Evolutionary conservation across 2,113 vertebrate species (phyloP).

Genomic region (Corvus moneduloides): DNA sequence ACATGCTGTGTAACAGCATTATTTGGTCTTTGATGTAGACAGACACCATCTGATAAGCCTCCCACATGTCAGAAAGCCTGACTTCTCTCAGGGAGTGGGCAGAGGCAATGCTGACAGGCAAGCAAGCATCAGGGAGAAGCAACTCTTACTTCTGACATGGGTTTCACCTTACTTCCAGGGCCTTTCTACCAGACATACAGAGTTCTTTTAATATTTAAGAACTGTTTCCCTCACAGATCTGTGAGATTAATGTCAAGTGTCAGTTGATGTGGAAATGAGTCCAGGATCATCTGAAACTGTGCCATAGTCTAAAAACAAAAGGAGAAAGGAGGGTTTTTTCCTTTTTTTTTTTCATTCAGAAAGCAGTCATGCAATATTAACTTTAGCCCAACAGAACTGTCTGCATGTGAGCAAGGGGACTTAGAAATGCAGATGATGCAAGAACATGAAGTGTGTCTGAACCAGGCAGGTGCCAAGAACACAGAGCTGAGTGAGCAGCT

Average conservation of each 20-base stretch:
- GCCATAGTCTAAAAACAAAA: conserved; percentile 3
- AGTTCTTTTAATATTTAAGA: background rate
- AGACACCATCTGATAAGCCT: background rate
- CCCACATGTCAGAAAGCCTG: background rate
- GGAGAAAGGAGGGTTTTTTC: background rate
- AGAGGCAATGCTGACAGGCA: background rate
- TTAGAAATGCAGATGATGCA: background rate
- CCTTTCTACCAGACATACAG: background rate
- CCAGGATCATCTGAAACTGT: background rate
- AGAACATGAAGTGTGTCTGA: background rate
- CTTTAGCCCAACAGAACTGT: background rate
- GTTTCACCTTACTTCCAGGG: background rate
- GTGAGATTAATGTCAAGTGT: background rate
- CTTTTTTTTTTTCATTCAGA: background rate
- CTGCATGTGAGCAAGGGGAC: background rate
- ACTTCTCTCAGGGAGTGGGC: background rate
- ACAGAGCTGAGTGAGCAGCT: background rate
- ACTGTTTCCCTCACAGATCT: background rate
- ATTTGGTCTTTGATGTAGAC: conserved; percentile 15
- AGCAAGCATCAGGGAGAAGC: background rate
- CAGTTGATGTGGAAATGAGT: background rate
- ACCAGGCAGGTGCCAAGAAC: background rate
- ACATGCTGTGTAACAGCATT: background rate
- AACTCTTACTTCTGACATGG: background rate
- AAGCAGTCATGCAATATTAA: conserved; percentile 3